Base-by-base conservation (phyloP, 2,113 vertebrate genomes). In the Isurus oxyrinchus region DNA sequence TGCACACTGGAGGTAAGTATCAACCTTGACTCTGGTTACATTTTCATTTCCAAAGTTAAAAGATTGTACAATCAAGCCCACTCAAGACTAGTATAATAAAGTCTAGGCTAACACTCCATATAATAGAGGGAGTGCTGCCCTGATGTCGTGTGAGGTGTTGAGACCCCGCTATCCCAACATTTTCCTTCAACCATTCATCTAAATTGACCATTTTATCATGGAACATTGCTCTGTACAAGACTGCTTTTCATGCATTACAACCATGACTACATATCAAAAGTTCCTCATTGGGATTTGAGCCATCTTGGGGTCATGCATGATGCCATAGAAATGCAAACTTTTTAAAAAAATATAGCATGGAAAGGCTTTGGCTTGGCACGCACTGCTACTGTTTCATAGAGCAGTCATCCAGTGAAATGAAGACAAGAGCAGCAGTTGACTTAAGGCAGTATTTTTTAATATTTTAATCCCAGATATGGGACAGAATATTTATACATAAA, bases 401-500 rank as follows among this genome's bases (percentile, higher is more conserved):
- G 7, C 79, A 84, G 14, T 44, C 88, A 59, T 0, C 11, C 55
- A 91, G 31, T 5, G 1, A 91, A 91, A 91, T 59, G 27, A 91
- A 59, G 93, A 95, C 93, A 95, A 94, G 8, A 44, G 94, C 23
- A 95, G 66, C 49, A 44, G 93, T 94, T 67, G 40, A 95, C 49
- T 72, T 95, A 95, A 95, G 94, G 94, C 63, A 95, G 94, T 94
- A 19, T 88, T 86, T 90, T 90, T 86, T 86, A 53, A 90, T 55
- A 94, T 94, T 94, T 94, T 94, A 94, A 40, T 94, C 93, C 93
- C 93, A 94, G 59, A 94, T 94, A 94, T 94, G 93, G 93, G 93
- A 94, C 93, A 94, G 87, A 90, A 57, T 84, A 84, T 90, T 90
- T 53, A 90, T 90, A 90, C 59, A 61, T 93, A 61, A 87, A 72